Percentiles rank a stretch among this genome's conserved stretches.
These are phyloP conservation scores for Parascotia fuliginaria DNA, from an alignment of 2,888 invertebrate species.

Conservation along the genomic window DNA sequence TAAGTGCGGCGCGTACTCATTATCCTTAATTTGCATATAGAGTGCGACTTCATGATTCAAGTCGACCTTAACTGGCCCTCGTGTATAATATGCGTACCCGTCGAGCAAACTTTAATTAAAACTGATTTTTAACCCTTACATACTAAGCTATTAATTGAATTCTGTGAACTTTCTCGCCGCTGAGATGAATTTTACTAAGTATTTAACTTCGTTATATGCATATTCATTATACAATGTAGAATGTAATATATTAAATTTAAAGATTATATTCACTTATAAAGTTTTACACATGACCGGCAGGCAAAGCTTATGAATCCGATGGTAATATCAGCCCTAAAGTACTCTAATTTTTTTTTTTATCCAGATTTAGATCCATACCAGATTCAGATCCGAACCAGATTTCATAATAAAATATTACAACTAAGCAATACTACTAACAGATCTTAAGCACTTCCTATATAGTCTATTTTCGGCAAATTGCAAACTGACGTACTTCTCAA, in stretches of 20 bases:
- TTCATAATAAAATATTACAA: no score
- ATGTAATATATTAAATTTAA: no score
- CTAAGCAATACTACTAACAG: no score
- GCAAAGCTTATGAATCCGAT: no score
- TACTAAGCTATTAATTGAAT: conserved; percentile 17
- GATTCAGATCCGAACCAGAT: no score
- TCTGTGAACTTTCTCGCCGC: conserved; percentile 9
- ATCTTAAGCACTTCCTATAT: no score
- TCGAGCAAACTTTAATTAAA: conserved; percentile 33
- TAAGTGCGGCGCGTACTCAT: conserved; percentile 38
- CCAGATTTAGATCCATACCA: no score
- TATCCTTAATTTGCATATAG: conserved; percentile 55
- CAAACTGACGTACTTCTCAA: not conserved
- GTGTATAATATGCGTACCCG: conserved; percentile 28
- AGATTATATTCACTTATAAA: no score
- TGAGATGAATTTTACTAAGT: not conserved
- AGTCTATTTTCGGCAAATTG: not conserved
- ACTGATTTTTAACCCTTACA: conserved; percentile 24
- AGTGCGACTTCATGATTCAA: conserved; percentile 43
- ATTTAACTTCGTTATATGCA: no score
- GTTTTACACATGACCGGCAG: no score
- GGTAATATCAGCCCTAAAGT: no score
- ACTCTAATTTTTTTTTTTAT: no score
- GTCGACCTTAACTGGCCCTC: conserved; percentile 33
- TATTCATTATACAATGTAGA: not conserved